Percentiles rank a stretch among this genome's conserved stretches.
These are phyloP conservation scores for Tautogolabrus adspersus DNA, from an alignment of 2,113 vertebrate genomes.

Conservation along the genomic window DNA sequence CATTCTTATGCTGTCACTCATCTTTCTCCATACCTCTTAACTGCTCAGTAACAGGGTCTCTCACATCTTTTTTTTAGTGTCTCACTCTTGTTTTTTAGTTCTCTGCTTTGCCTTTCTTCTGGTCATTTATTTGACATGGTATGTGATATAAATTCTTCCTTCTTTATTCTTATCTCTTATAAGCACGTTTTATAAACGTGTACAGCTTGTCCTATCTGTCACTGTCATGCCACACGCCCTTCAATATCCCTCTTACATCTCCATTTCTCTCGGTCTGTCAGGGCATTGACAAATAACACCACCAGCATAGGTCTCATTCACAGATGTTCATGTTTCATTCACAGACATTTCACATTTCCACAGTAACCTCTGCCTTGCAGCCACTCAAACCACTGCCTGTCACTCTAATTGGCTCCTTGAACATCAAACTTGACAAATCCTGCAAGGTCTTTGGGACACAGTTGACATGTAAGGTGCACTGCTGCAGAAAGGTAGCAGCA, in stretches of 20 bases:
- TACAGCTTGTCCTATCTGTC: conserved; percentile 35
- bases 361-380: conserved; percentile 63
- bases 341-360: conserved; percentile 57
- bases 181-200: conserved; percentile 34
- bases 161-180: conserved; percentile 15
- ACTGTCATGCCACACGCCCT: conserved; percentile 34
- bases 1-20: conserved; percentile 34
- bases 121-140: conserved; percentile 34
- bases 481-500: conserved; percentile 9
- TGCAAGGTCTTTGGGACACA: conserved; percentile 42
- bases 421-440: conserved; percentile 68
- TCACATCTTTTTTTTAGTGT: conserved; percentile 7
- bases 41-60: conserved; percentile 31
- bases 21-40: conserved; percentile 31
- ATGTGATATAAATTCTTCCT: conserved; percentile 22
- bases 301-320: conserved; percentile 32
- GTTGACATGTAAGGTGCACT: conserved; percentile 18
- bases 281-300: conserved; percentile 53
- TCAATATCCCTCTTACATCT: conserved; percentile 46
- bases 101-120: not conserved
- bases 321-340: conserved; percentile 31
- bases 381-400: conserved; percentile 59
- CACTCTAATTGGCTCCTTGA: conserved; percentile 77
- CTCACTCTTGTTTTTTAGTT: not conserved
- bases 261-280: conserved; percentile 48